Base-by-base conservation (phyloP, 2,113 vertebrate genomes). In the Vicugna pacos region DNA sequence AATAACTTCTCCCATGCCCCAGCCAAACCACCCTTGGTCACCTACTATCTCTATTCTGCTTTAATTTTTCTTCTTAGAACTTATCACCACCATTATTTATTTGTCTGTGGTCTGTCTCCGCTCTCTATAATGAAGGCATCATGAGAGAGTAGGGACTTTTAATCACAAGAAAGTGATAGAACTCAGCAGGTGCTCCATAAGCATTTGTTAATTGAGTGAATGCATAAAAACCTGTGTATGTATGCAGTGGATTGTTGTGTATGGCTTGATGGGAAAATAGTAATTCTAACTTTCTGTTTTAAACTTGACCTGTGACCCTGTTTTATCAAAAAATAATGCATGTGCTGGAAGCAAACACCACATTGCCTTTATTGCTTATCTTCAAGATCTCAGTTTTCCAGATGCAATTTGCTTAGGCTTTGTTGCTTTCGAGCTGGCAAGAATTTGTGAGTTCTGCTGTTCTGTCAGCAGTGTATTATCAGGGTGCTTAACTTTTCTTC, bases 261-360 rank as follows among this genome's bases (percentile, higher is more conserved):
- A 10, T 94, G 42, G 26, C 58, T 91, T 65, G 54, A 64, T 75
- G 42, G 46, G 52, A 50, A 70, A 85, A 58, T 75, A 84, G 42
- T 52, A 67, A 70, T 82, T 84, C 19, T 80, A 30, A 35, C 16
- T 72, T 92, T 56, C 58, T 95, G 22, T 82, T 96, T 93, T 76
- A 87, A 64, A 50, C 22, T 79, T 81, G 48, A 73, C 3, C 19
- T 69, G 70, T 93, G 19, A 12, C 80, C 72, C 54, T 91, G 2
- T 80, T 95, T 89, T 72, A 46, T 52, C 30, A 86, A 60, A 81
- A 92, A 83, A 11, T 77, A 95, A 89, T 88, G 32, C 16, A 60
- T 64, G 26, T 69, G 12, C 5, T 94, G 35, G 14, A 73, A 90
- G 15, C 30, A 91, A 35, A 89, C 42, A 76, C 15, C 28, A 73